These are phyloP conservation scores for Arion vulgaris DNA, from an alignment of 1,140 invertebrate species.

Conservation along the genomic window DNA sequence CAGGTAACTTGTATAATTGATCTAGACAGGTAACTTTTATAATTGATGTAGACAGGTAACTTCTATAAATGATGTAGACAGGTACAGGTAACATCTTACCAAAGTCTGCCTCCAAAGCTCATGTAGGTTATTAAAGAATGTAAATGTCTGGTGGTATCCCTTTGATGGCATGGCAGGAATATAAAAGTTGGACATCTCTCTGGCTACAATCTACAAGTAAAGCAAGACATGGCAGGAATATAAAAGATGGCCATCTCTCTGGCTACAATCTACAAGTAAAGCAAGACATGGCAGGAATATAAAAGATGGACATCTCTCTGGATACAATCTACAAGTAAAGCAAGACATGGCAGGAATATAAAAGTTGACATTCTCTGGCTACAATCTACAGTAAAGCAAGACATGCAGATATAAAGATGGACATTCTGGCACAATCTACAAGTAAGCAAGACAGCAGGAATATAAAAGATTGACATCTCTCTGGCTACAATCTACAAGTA, in stretches of 20 bases:
- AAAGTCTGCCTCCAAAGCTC: conserved; percentile 24
- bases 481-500: neutral
- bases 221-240: neutral
- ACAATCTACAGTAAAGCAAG: neutral
- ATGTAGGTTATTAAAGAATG: conserved; percentile 16
- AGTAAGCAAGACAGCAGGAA: conserved; percentile 6
- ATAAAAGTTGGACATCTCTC: neutral
- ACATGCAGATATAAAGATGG: no score
- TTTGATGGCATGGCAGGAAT: conserved; percentile 14
- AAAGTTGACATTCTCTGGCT: conserved; percentile 4
- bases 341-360: neutral
- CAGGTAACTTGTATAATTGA: no score
- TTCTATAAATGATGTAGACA: no score
- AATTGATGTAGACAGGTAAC: no score
- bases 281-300: neutral
- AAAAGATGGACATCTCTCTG: conserved; percentile 1
- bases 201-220: conserved; percentile 1
- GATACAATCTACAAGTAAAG: neutral
- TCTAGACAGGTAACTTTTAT: no score
- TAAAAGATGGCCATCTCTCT: conserved; percentile 5
- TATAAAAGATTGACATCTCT: neutral
- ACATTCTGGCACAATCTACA: no score
- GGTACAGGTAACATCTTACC: no score
- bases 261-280: neutral
- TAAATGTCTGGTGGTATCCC: neutral